Conservation (phyloP, 37 sponge, comb jelly and placozoan genomes). For the Tethya wilhelma region DNA sequence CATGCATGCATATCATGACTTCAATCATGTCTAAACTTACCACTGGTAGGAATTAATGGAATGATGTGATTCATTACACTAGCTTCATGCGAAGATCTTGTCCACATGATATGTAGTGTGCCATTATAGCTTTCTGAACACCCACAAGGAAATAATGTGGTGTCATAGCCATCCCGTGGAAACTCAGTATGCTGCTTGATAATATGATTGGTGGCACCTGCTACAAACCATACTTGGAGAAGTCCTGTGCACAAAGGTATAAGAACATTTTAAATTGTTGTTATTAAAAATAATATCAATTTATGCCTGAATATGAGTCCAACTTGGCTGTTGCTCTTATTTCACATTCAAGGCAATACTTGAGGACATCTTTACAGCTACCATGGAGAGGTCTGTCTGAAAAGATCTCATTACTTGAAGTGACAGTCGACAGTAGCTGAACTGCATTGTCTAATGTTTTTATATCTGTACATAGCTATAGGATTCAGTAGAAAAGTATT, state of each 20-base stretch:
- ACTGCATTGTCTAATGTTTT: neutral
- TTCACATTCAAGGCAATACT: neutral
- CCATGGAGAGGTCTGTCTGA: neutral
- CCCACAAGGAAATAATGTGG: constrained; percentile 15
- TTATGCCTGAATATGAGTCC: constrained; percentile 1
- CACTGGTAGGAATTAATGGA: constrained; percentile 5
- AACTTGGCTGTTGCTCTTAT: neutral
- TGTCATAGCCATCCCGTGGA: constrained; percentile 11
- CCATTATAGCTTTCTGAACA: neutral
- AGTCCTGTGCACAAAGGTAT: neutral
- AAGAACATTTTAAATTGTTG: neutral
- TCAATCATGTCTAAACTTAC: too few species aligned
- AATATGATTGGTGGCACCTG: constrained; percentile 2
- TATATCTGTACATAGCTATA: constrained; percentile 3
- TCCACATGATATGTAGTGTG: constrained; percentile 1
- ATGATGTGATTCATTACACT: neutral
- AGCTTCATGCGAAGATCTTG: neutral
- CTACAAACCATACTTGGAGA: neutral
- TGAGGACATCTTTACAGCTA: neutral
- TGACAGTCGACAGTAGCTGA: neutral
- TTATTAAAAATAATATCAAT: neutral
- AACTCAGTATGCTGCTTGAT: constrained; percentile 4
- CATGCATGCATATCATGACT: too few species aligned
- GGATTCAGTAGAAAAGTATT: too few species aligned
- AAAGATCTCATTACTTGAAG: neutral